Evolutionary conservation across 2,888 invertebrate species (phyloP), one percentile per base, ranked within the genome.

Genomic region (Sesamia inferens): DNA sequence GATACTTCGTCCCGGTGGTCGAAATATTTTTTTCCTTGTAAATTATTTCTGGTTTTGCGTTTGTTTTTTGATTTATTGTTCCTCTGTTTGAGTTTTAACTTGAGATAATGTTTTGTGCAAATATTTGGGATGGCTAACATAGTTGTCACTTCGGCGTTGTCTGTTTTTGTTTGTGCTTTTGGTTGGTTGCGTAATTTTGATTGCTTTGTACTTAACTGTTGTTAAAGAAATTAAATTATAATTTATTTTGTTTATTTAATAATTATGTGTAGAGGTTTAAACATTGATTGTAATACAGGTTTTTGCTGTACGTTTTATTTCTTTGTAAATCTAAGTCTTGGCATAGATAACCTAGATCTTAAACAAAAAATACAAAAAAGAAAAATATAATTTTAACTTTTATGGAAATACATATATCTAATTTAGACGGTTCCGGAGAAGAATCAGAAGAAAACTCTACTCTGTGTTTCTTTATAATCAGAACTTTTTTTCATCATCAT

Each of bases 21-120:
- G 82, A 24, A 31, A 86, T 31, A 57, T 86, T 88, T 88, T 88
- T 88, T 88, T 84, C 67, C 86, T 83, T 79, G 74, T 84, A 82
- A 85, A 87, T 87, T 85, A 80, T 86, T 88, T 89, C 84, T 85
- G 80, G 85, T 81, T 87, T 86, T 80, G 72, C 81, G 75, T 76
- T 77, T 81, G 77, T 68, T 84, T 84, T 82, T 85, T 88, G 87
- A 88, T 88, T 89, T 88, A 88, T 89, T 87, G 84, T 84, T 83
- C 59, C 73, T 71, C 70, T 79, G 79, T 85, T 84, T 79, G 81
- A 78, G 73, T 79, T 85, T 82, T 48, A 67, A 71, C 62, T 82
- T 63, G 59, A 79, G 69, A 80, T 80, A 84, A 75, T 72, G 61
- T 65, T 81, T 71, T 58, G 77, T 73, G 79, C 75, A 79, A 81